Conservation (phyloP, 2,113 vertebrate species). For the Ginglymostoma cirratum region DNA sequence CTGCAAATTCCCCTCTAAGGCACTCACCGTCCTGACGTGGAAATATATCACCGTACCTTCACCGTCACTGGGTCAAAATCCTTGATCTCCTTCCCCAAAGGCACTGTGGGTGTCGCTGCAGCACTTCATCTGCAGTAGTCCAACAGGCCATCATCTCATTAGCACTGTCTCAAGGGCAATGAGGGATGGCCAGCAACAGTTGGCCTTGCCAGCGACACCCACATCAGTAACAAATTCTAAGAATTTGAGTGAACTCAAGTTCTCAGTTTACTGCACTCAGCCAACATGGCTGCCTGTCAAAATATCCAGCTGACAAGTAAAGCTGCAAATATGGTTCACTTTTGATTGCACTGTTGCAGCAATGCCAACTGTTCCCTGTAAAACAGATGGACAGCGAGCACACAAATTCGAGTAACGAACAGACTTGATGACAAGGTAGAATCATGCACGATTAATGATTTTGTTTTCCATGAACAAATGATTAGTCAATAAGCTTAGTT, state of each 20-base stretch:
- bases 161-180: too few relatives aligned
- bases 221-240: neutral
- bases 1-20: too few relatives aligned
- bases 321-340: neutral
- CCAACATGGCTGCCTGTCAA: neutral
- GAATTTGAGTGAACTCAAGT: neutral
- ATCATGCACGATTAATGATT: neutral
- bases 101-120: too few relatives aligned
- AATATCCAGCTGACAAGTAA: neutral
- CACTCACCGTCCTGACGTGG: too few relatives aligned
- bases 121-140: too few relatives aligned
- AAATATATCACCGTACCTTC: too few relatives aligned
- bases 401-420: neutral
- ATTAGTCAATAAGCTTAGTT: neutral
- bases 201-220: too few relatives aligned
- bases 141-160: neutral
- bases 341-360: neutral
- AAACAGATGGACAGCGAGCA: neutral
- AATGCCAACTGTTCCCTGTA: neutral
- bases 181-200: too few relatives aligned
- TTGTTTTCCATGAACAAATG: neutral
- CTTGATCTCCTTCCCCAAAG: too few relatives aligned
- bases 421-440: neutral
- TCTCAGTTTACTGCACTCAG: neutral
- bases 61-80: too few relatives aligned